Evolutionary conservation across 2,888 invertebrate species (phyloP).

Genomic region (Chouioia cunea): DNA sequence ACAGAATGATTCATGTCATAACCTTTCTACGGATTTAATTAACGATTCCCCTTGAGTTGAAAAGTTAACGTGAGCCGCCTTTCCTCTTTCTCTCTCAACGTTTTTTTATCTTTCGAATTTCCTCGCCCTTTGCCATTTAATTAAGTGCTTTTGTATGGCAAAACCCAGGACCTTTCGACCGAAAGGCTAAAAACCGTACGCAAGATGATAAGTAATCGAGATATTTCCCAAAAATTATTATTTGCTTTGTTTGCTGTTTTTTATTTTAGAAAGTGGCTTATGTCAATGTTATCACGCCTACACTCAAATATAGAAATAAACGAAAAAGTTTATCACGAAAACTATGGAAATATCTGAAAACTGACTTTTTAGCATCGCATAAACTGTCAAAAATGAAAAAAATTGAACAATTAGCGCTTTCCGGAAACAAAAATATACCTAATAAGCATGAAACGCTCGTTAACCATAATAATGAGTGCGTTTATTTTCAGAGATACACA

Average conservation of each 20-base stretch:
- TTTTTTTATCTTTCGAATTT: background rate
- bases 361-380: no score
- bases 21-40: constrained; percentile 28
- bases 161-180: background rate
- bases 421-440: background rate
- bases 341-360: no score
- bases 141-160: constrained; percentile 33
- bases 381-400: no score
- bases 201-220: no score
- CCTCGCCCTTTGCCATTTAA: constrained; percentile 17
- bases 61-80: constrained; percentile 11
- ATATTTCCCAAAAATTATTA: no score
- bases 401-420: background rate
- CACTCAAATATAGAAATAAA: no score
- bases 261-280: no score
- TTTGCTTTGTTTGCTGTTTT: no score
- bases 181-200: no score
- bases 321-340: no score
- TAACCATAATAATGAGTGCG: background rate
- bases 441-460: background rate
- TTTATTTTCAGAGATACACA: background rate
- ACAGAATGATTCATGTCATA: constrained; percentile 11
- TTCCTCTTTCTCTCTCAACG: background rate
- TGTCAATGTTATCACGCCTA: no score
- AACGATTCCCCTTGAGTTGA: constrained; percentile 29